A percentile compares a stretch with the other conserved stretches of the same genome.
Conservation (phyloP, 2,113 vertebrate species). For the Pelusios castaneus region DNA sequence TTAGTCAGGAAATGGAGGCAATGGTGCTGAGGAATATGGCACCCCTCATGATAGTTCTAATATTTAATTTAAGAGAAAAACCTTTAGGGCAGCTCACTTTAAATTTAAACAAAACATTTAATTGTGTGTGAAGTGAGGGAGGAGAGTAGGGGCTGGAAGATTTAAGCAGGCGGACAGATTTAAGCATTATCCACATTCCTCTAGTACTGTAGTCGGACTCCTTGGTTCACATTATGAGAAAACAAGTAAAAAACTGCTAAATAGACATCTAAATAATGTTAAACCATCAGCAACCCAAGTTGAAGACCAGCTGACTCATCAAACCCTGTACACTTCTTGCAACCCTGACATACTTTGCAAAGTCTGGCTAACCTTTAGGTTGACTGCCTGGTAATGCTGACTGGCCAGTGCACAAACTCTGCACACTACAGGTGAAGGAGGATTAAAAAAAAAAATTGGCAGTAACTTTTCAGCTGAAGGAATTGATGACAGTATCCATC, state of each 20-base stretch:
- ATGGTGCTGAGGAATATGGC: neutral
- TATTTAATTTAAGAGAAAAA: neutral
- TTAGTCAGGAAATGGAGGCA: neutral
- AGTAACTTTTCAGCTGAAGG: neutral
- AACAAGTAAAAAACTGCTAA: conserved; percentile 65
- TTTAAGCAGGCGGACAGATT: neutral
- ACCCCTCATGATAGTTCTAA: neutral
- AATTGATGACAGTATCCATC: neutral
- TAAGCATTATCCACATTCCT: conserved; percentile 34
- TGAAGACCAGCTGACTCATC: conserved; percentile 61
- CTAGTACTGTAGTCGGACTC: conserved; percentile 62
- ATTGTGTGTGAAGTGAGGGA: neutral
- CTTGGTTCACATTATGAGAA: conserved; percentile 62
- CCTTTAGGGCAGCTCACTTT: neutral
- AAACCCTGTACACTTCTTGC: conserved; percentile 13
- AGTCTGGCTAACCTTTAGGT: neutral
- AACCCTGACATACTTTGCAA: neutral
- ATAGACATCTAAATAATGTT: conserved; percentile 55
- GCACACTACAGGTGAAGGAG: neutral
- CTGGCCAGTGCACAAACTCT: conserved; percentile 16
- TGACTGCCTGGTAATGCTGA: conserved; percentile 27
- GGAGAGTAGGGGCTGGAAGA: neutral
- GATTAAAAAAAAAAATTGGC: neutral
- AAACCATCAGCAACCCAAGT: conserved; percentile 50
- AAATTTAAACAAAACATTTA: neutral